phyloP scores from a whole-genome alignment of 2,888 invertebrate genomes.

The Adelognathus sp. region DNA sequence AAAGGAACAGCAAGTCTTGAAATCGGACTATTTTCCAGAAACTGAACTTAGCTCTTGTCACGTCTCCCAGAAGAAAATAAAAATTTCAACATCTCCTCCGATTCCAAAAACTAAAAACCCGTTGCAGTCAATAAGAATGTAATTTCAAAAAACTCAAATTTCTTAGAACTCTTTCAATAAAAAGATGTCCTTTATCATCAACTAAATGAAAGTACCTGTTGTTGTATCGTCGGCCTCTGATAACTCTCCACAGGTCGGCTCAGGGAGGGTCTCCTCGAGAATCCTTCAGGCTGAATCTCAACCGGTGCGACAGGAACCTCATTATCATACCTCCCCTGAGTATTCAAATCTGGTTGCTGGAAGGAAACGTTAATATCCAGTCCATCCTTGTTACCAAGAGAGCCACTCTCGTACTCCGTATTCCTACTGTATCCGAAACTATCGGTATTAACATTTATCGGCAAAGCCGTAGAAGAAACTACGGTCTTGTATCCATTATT shows the following conservation, averaged over 20 bases:
- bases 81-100: too few species aligned
- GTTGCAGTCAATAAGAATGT: too few species aligned
- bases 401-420: constrained; percentile 50
- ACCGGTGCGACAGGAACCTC: constrained; percentile 58
- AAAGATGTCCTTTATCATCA: not conserved
- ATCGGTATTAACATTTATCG: constrained; percentile 57
- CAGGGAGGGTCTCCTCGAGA: constrained; percentile 46
- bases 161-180: too few species aligned
- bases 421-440: constrained; percentile 50
- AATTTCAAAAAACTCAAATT: too few species aligned
- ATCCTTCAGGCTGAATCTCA: constrained; percentile 38
- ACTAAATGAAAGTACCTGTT: constrained; percentile 34
- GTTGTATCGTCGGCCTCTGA: constrained; percentile 25
- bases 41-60: too few species aligned
- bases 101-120: too few species aligned
- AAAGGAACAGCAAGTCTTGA: too few species aligned
- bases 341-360: constrained; percentile 60
- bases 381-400: constrained; percentile 51
- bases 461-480: constrained; percentile 65
- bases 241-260: constrained; percentile 48
- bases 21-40: too few species aligned
- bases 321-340: constrained; percentile 44
- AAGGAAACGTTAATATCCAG: constrained; percentile 67
- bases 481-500: constrained; percentile 70
- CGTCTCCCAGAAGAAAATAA: too few species aligned